Base-by-base conservation (phyloP, 2,888 invertebrate species). In the Melikaiella ostensackeni region DNA sequence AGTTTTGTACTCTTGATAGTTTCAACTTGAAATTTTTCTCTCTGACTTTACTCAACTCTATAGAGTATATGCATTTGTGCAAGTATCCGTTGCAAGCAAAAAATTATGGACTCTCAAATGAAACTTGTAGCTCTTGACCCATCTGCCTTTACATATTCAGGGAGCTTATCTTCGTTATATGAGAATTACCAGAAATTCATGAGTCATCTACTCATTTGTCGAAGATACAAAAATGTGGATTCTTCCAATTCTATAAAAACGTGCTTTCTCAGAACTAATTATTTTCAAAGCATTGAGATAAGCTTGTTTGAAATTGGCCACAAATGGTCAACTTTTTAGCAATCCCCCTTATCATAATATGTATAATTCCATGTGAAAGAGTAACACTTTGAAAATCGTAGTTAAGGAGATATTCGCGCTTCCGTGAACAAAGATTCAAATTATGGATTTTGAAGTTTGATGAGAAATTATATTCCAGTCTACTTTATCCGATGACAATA, bases 91-190 rank as follows among this genome's bases (percentile, higher is more conserved):
- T 19, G 19, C 57, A 13, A 24, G 11, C 24, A 57, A 13, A 42
- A 33, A 24, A 42, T 21, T 11, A 24, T 38, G 21, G 16, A 1
- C 38, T 64, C 24, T 38, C 7, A 42, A 64, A 38, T 38, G 64
- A n/a, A 21, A 42, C 64, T 64, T 64, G n/a, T n/a, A n/a, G 42
- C 64, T 38, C 64, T 66, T 66, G 64, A 66, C 64, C 64, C 64
- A 66, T 66, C 64, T 42, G 24, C 21, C 64, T 42, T 24, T 66
- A n/a, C 46, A 66, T 27, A 24, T 16, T 57, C 21, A 63, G 5
- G n/a, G 4, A 27, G 7, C 42, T 42, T 38, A 7, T 38, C 35
- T 35, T 35, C 21, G 4, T 4, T 38, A 24, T 11, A 7, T 8
- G 3, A 64, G 42, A 42, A 11, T 64, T 64, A 19, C 24, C 42